Base-by-base conservation (phyloP, 1,140 invertebrate genomes). In the Bombus haemorrhoidalis region DNA sequence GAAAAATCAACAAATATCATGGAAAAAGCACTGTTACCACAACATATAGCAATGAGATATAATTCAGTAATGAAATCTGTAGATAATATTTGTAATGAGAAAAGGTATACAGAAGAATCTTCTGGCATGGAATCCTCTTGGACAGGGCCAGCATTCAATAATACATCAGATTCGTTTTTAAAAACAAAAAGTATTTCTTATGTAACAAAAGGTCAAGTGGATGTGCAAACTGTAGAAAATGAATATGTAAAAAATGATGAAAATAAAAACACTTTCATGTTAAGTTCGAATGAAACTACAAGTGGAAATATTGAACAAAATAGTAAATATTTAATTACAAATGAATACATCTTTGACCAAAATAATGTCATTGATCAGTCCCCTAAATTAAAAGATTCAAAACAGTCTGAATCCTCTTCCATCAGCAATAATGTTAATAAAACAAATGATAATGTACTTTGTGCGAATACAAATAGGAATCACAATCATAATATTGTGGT, bases 1-100 rank as follows among this genome's bases (percentile, higher is more conserved):
- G 94, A 95, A 64, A 95, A 95, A 59, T 95, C 94, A 5, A 94
- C 94, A 22, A 95, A 94, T 28, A 95, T 95, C 2, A 95, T 95
- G 94, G 94, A 95, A n/a, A 95, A 93, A 87, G 92, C 93, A 15
- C 83, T 94, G 12, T 83, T 95, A 71, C 93, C 94, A 18, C 94
- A 94, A 41, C 86, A 93, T 85, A 79, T 94, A 34, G 77, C 88
- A 9, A 83, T 87, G 47, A 92, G 87, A 75, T 92, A 93, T 69
- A 90, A 90, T 74, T 83, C 83, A 13, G 39, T 87, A 8, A 39
- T 91, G 43, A 93, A 90, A 75, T 81, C 86, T 37, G 62, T 74
- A 25, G 88, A 91, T 64, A 81, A 53, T 59, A 73, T 41, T 41
- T 69, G 73, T 28, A 57, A 37, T 0, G 79, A 73, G 5, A 72